Percentiles rank a stretch among this genome's conserved stretches.
These are phyloP conservation scores for Fopius arisanus DNA, from an alignment of 1,140 invertebrate species.

Conservation along the genomic window DNA sequence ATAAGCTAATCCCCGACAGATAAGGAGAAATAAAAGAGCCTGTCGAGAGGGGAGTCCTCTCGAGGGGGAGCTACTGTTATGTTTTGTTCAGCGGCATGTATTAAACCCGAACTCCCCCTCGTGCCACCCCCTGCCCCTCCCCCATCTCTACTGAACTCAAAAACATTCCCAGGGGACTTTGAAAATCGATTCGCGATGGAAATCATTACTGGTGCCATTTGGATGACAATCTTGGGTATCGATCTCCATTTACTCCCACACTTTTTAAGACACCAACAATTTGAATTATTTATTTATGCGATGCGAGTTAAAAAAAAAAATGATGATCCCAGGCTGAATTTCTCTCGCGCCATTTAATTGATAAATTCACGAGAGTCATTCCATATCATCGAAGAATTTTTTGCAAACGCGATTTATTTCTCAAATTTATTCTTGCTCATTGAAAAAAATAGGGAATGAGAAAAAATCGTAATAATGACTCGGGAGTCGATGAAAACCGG, in stretches of 20 bases:
- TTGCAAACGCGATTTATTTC: no score
- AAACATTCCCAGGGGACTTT: constrained; percentile 60
- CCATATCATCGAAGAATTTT: no score
- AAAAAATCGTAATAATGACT: neutral
- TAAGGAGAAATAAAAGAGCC: constrained; percentile 48
- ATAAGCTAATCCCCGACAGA: constrained; percentile 64
- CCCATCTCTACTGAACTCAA: no score
- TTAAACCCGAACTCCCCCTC: neutral
- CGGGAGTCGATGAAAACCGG: neutral
- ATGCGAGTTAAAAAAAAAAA: no score
- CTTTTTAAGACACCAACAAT: neutral
- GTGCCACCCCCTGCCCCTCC: neutral
- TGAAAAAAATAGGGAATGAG: no score
- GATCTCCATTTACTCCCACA: constrained; percentile 46
- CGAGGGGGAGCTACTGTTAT: constrained; percentile 46
- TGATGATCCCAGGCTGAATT: no score
- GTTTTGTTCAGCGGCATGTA: constrained; percentile 51
- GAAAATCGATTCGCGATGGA: constrained; percentile 64
- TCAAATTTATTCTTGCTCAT: no score
- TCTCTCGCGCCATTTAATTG: no score
- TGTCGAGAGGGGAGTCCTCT: neutral
- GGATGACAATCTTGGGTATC: constrained; percentile 63
- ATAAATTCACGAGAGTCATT: no score
- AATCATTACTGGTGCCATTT: constrained; percentile 64
- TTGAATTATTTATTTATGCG: neutral